Evolutionary conservation across 2,113 vertebrate genomes (phyloP).

Genomic region (Melanerpes aurifrons): DNA sequence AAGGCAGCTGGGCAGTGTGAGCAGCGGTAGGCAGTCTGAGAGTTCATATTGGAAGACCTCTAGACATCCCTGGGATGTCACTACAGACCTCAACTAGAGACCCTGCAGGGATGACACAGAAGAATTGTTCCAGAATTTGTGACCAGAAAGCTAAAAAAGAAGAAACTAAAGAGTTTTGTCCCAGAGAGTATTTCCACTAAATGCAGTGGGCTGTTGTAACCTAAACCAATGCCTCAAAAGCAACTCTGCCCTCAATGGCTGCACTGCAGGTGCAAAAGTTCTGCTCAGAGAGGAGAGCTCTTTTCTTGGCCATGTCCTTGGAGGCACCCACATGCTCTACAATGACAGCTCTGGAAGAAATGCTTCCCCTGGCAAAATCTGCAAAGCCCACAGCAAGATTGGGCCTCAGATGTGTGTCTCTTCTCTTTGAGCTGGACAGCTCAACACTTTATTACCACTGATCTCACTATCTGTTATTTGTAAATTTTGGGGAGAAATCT

Average conservation of each 20-base stretch:
- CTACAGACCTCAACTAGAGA: background rate
- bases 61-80: background rate
- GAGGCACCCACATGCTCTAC: background rate
- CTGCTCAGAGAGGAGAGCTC: background rate
- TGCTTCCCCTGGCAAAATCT: background rate
- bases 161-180: background rate
- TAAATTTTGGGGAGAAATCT: background rate
- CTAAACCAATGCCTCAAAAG: background rate
- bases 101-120: background rate
- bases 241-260: background rate
- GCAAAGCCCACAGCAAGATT: background rate
- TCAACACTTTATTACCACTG: background rate
- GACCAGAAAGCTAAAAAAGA: background rate
- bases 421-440: background rate
- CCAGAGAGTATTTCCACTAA: background rate
- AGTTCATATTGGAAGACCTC: fast-evolving
- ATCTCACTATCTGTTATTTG: background rate
- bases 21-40: fast-evolving
- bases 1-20: background rate
- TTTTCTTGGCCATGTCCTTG: background rate
- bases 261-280: background rate
- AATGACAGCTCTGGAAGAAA: background rate
- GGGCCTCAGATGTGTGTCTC: background rate
- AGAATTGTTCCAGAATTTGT: background rate
- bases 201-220: background rate